Evolutionary conservation across 2,113 vertebrate species (phyloP).

Genomic region (Epinephelus lanceolatus): DNA sequence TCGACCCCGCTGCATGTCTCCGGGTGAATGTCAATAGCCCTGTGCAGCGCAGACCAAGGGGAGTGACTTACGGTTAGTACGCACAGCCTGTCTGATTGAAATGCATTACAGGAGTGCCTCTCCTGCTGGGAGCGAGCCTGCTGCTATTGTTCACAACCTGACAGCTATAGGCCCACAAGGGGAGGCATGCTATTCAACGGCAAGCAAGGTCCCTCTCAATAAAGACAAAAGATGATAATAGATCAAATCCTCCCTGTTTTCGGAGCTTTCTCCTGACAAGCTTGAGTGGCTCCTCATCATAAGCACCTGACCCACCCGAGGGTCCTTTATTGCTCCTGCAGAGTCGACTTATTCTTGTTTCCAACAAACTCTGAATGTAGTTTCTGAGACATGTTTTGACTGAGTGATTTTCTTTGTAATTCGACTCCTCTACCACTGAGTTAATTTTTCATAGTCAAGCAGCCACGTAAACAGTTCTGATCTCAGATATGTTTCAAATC

Average conservation of each 20-base stretch:
- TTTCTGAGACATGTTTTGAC: conserved; percentile 50
- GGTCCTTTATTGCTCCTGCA: conserved; percentile 41
- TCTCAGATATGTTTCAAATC: conserved; percentile 67
- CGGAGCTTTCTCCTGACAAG: conserved; percentile 49
- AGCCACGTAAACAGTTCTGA: conserved; percentile 57
- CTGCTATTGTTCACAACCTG: conserved; percentile 77
- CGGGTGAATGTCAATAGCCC: conserved; percentile 68
- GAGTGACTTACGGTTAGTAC: conserved; percentile 77
- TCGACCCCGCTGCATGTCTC: conserved; percentile 49
- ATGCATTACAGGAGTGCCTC: conserved; percentile 74
- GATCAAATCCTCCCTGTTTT: conserved; percentile 57
- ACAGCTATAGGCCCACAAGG: conserved; percentile 61
- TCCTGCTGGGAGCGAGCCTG: conserved; percentile 70
- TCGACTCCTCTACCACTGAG: conserved; percentile 43
- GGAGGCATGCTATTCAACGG: conserved; percentile 56
- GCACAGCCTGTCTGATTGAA: conserved; percentile 72
- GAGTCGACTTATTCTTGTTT: conserved; percentile 39
- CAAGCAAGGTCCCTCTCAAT: conserved; percentile 57
- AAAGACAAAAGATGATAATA: conserved; percentile 73
- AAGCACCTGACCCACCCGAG: conserved; percentile 57
- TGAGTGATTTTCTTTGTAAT: conserved; percentile 50
- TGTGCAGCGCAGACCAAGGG: conserved; percentile 50
- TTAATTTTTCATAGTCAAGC: conserved; percentile 38
- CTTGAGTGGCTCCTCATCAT: conserved; percentile 34
- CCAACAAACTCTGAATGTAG: conserved; percentile 46